Conservation (phyloP, 2,888 invertebrate species). For the Xestia sexstrigata region DNA sequence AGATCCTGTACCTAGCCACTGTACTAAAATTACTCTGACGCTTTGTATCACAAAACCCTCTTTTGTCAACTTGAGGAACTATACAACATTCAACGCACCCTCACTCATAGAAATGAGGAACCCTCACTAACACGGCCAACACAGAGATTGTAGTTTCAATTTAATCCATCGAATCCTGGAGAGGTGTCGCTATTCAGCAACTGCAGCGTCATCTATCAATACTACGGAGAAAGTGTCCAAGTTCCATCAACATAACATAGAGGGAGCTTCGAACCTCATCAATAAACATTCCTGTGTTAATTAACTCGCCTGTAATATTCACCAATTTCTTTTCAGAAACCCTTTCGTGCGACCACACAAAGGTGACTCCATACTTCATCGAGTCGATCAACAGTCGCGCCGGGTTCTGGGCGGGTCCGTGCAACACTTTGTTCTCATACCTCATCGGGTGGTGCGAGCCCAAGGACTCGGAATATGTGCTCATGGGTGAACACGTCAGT, state of each 20-base stretch:
- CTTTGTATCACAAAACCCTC: slow-evolving; percentile 19
- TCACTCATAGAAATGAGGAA: background rate
- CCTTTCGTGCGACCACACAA: slow-evolving; percentile 96
- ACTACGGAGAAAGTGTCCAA: background rate
- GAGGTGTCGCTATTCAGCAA: slow-evolving; percentile 31
- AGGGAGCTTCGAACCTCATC: slow-evolving; percentile 36
- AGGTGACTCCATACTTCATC: slow-evolving; percentile 97
- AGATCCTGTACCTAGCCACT: background rate
- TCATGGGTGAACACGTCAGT: slow-evolving; percentile 96
- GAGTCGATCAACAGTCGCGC: slow-evolving; percentile 95
- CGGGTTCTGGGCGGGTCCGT: slow-evolving; percentile 97
- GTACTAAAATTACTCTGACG: background rate
- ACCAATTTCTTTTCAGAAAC: slow-evolving; percentile 91
- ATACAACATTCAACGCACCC: background rate
- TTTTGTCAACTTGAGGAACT: slow-evolving; percentile 11
- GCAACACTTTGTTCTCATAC: slow-evolving; percentile 95
- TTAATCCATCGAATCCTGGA: background rate
- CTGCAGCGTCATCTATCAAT: slow-evolving; percentile 24
- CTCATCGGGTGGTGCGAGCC: slow-evolving; percentile 96
- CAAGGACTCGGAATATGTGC: slow-evolving; percentile 94
- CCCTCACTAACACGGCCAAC: background rate
- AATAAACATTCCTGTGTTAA: background rate
- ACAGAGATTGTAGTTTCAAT: background rate
- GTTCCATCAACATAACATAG: slow-evolving; percentile 35
- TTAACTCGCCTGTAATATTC: background rate